These are phyloP conservation scores for Yponomeuta malinellus DNA, from an alignment of 2,888 invertebrate genomes.

Conservation along the genomic window DNA sequence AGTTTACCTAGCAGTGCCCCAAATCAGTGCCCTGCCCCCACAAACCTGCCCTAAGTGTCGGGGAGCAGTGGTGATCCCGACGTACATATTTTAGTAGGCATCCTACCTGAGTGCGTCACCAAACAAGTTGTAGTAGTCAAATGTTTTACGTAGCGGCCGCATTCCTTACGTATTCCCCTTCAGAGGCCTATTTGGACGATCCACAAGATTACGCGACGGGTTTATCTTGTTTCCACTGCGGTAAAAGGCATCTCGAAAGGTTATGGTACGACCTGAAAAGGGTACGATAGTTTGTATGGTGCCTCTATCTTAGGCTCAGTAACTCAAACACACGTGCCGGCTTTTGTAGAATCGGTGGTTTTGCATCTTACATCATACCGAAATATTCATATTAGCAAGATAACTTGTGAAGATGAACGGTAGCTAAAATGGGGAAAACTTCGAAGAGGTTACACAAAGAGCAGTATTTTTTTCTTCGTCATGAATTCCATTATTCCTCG, in stretches of 20 bases:
- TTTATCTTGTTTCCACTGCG: neutral
- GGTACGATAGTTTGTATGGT: neutral
- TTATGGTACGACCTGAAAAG: neutral
- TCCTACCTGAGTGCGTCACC: neutral
- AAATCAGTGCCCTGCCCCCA: neutral
- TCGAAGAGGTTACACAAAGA: no score
- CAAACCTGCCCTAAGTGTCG: neutral
- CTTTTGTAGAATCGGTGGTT: no score
- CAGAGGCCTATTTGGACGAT: neutral
- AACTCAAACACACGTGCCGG: no score
- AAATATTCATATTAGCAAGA: no score
- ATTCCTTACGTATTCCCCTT: constrained; percentile 1
- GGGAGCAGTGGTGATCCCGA: neutral
- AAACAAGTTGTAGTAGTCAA: neutral
- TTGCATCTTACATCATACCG: no score
- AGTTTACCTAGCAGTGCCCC: neutral
- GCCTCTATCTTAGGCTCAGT: no score
- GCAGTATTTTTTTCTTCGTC: no score
- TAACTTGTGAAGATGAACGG: no score
- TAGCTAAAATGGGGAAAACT: no score
- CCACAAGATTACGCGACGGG: neutral
- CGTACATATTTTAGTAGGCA: constrained; percentile 3
- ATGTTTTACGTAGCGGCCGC: neutral
- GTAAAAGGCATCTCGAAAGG: neutral
- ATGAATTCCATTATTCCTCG: no score